Percentiles rank a stretch among this genome's conserved stretches.
Conservation (phyloP, 2,113 vertebrate genomes). For the Fulica atra region DNA sequence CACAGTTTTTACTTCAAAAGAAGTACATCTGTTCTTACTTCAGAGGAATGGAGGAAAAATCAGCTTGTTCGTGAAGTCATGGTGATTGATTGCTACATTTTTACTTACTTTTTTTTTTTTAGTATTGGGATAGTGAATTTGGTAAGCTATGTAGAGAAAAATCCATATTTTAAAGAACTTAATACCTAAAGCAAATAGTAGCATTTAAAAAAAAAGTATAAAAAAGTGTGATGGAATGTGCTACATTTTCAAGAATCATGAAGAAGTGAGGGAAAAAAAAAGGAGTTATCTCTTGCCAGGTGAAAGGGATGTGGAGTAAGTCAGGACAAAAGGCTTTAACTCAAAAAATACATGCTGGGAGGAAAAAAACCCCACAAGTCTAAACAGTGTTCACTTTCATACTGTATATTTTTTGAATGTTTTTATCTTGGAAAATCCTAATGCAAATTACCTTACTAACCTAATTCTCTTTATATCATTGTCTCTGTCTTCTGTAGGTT, state of each 20-base stretch:
- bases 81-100: not conserved
- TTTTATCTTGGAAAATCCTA: not conserved
- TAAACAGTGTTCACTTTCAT: not conserved
- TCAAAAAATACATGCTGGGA: not conserved
- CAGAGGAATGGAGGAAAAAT: not conserved
- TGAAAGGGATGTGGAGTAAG: not conserved
- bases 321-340: not conserved
- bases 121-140: not conserved
- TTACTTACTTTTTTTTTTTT: not conserved
- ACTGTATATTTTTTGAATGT: not conserved
- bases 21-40: not conserved
- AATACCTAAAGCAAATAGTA: not conserved
- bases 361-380: accelerated
- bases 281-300: not conserved
- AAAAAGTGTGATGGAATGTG: not conserved
- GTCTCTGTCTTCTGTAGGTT: not conserved
- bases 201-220: not conserved
- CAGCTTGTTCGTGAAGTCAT: not conserved
- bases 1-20: not conserved
- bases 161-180: not conserved
- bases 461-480: not conserved
- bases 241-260: not conserved
- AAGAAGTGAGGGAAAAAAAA: not conserved
- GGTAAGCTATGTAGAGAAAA: not conserved
- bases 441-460: not conserved